Evolutionary conservation across 2,113 vertebrate species (phyloP).

Genomic region (Lucifuga dentata): DNA sequence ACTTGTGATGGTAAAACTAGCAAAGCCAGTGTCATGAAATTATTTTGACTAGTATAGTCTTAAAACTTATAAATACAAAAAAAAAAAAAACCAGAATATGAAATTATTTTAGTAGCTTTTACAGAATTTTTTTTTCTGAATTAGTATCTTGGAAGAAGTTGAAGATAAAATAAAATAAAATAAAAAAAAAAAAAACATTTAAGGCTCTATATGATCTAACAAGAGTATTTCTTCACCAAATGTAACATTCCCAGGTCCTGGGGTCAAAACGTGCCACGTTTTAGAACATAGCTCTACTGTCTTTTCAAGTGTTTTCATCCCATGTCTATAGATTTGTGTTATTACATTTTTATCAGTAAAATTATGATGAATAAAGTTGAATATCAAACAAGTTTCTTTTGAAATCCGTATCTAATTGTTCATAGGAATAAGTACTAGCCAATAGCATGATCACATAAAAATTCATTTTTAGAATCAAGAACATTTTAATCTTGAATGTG

Average conservation of each 20-base stretch:
- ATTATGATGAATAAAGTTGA: slow-evolving; percentile 58
- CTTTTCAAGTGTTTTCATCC: slow-evolving; percentile 35
- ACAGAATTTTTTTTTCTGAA: too few relatives aligned
- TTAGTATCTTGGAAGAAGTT: too few relatives aligned
- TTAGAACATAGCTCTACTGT: slow-evolving; percentile 14
- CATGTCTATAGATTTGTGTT: slow-evolving; percentile 48
- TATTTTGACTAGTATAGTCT: background rate
- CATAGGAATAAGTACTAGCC: background rate
- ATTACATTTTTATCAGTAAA: slow-evolving; percentile 60
- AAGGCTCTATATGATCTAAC: background rate
- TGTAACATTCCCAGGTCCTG: slow-evolving; percentile 7
- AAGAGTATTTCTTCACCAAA: slow-evolving; percentile 2
- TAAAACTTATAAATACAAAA: too few relatives aligned
- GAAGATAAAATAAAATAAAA: too few relatives aligned
- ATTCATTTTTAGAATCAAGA: too few relatives aligned
- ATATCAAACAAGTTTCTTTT: slow-evolving; percentile 6
- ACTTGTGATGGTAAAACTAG: background rate
- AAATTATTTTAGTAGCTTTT: too few relatives aligned
- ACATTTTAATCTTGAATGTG: too few relatives aligned
- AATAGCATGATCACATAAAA: too few relatives aligned
- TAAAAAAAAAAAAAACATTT: background rate
- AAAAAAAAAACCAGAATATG: too few relatives aligned
- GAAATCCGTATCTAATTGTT: background rate
- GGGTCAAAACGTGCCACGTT: slow-evolving; percentile 10
- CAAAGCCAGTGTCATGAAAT: slow-evolving; percentile 9